A percentile compares a stretch with the other conserved stretches of the same genome.
Conservation (phyloP, 2,113 vertebrate species). For the Takifugu flavidus region DNA sequence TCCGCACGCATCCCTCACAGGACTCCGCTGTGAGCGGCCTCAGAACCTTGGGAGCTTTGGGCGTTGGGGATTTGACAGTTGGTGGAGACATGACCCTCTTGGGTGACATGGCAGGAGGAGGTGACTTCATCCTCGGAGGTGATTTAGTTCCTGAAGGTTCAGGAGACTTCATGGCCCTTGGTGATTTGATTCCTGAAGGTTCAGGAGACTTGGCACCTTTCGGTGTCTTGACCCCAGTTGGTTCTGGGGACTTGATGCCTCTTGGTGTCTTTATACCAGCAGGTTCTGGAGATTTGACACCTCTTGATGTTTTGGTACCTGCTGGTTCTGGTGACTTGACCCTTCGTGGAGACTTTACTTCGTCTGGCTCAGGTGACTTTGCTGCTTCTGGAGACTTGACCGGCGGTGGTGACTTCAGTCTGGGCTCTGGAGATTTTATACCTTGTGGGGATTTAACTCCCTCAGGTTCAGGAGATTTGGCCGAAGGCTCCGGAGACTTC, state of each 20-base stretch:
- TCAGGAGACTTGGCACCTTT: slow-evolving; percentile 60
- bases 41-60: slow-evolving; percentile 83
- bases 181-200: slow-evolving; percentile 55
- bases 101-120: slow-evolving; percentile 69
- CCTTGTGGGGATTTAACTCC: slow-evolving; percentile 27
- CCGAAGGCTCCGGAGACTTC: slow-evolving; percentile 66
- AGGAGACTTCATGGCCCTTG: slow-evolving; percentile 56
- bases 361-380: slow-evolving; percentile 77
- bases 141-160: slow-evolving; percentile 69
- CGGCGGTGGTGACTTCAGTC: slow-evolving; percentile 25
- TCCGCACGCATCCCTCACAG: slow-evolving; percentile 80
- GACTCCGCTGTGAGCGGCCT: slow-evolving; percentile 83
- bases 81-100: slow-evolving; percentile 84
- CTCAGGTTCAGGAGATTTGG: slow-evolving; percentile 48
- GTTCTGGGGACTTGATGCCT: slow-evolving; percentile 58
- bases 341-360: slow-evolving; percentile 70
- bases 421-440: slow-evolving; percentile 40
- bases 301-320: slow-evolving; percentile 76
- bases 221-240: slow-evolving; percentile 50
- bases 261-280: slow-evolving; percentile 77
- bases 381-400: slow-evolving; percentile 74
- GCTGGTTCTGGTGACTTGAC: slow-evolving; percentile 38
- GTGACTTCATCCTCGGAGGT: slow-evolving; percentile 85
- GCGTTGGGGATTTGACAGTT: slow-evolving; percentile 73
- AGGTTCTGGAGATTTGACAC: slow-evolving; percentile 67